Evolutionary conservation across 2,113 vertebrate species (phyloP).

Genomic region (Xerus inauris): DNA sequence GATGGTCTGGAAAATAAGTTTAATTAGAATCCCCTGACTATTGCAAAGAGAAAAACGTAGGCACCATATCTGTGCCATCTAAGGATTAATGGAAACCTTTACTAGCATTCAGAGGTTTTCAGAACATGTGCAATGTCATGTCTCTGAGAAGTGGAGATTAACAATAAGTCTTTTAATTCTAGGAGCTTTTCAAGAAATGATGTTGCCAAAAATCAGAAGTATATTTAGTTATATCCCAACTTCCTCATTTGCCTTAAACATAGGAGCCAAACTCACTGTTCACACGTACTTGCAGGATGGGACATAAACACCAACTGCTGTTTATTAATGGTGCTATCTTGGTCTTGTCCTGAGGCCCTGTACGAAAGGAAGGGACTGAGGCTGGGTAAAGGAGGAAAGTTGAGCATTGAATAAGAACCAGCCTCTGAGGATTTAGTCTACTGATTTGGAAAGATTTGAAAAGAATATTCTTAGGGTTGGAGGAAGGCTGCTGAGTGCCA

Average conservation of each 20-base stretch:
- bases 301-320: neutral
- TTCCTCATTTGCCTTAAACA: conserved; percentile 43
- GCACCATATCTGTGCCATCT: neutral
- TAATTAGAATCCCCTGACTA: conserved; percentile 49
- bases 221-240: conserved; percentile 12
- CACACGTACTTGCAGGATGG: neutral
- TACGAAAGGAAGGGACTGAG: neutral
- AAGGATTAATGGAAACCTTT: conserved; percentile 23
- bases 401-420: neutral
- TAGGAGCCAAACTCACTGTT: conserved; percentile 12
- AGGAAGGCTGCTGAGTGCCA: neutral
- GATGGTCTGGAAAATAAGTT: conserved; percentile 51
- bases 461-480: conserved; percentile 5
- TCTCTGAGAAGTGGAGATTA: conserved; percentile 11
- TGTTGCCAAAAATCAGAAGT: conserved; percentile 63
- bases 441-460: neutral
- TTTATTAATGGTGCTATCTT: neutral
- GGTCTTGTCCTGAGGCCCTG: neutral
- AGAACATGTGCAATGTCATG: neutral
- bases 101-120: neutral
- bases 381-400: neutral
- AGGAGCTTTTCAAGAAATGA: neutral
- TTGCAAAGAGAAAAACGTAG: conserved; percentile 15
- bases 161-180: conserved; percentile 25
- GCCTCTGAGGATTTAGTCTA: neutral